A percentile compares a stretch with the other conserved stretches of the same genome.
These are phyloP conservation scores for Erebia ligea DNA, from an alignment of 2,888 invertebrate species.

Conservation along the genomic window DNA sequence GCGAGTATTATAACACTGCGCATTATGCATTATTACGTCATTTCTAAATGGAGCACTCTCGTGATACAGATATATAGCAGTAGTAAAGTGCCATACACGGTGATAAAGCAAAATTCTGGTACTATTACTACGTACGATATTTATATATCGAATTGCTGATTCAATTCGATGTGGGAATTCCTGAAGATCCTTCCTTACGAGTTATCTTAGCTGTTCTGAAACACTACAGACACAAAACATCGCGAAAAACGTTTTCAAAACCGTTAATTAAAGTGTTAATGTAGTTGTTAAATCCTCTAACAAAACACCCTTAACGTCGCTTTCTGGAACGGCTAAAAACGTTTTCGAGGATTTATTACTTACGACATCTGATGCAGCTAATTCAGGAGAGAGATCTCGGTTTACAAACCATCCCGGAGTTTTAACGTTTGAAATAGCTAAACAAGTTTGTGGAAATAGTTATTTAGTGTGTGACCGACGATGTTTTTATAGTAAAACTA, in stretches of 20 bases:
- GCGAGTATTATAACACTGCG: not conserved
- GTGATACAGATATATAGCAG: not conserved
- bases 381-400: slow-evolving; percentile 59
- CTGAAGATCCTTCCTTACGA: not conserved
- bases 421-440: slow-evolving; percentile 67
- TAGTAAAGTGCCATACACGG: not conserved
- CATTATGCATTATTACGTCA: slow-evolving; percentile 1
- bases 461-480: not conserved
- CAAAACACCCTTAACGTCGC: slow-evolving; percentile 16
- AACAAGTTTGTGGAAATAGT: slow-evolving; percentile 53
- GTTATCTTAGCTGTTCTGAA: too few relatives aligned
- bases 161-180: too few relatives aligned
- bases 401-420: slow-evolving; percentile 58
- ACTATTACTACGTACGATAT: not conserved
- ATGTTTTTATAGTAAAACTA: not conserved
- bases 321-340: slow-evolving; percentile 7
- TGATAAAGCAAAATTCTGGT: slow-evolving; percentile 1
- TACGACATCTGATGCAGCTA: slow-evolving; percentile 47
- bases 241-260: not conserved
- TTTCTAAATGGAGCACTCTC: not conserved
- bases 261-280: slow-evolving; percentile 21
- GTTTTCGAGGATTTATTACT: slow-evolving; percentile 20
- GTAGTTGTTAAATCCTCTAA: slow-evolving; percentile 16
- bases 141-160: too few relatives aligned
- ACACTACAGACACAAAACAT: too few relatives aligned